Evolutionary conservation across 2,113 vertebrate genomes (phyloP).

Genomic region (Aythya baeri): DNA sequence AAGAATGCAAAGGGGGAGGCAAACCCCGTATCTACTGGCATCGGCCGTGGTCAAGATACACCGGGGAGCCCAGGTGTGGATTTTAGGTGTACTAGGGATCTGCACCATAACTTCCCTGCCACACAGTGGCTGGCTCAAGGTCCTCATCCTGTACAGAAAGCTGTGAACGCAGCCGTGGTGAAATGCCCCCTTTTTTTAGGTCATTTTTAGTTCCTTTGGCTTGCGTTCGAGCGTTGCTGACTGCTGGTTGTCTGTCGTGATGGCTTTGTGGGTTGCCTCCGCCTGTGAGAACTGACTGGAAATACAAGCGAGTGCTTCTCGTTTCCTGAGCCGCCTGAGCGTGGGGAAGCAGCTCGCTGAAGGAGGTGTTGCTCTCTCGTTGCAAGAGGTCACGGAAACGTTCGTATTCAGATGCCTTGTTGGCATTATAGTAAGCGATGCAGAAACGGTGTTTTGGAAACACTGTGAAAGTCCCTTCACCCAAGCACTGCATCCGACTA

Average conservation of each 20-base stretch:
- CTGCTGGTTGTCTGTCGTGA: not conserved
- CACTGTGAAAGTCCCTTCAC: not conserved
- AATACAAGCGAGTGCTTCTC: not conserved
- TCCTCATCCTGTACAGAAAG: not conserved
- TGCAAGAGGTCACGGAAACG: not conserved
- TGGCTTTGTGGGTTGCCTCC: constrained; percentile 32
- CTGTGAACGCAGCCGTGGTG: not conserved
- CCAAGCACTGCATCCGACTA: not conserved
- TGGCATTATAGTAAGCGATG: constrained; percentile 7
- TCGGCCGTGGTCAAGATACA: not conserved
- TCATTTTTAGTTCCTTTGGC: constrained; percentile 14
- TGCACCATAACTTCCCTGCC: not conserved
- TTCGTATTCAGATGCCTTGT: not conserved
- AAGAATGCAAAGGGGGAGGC: not conserved
- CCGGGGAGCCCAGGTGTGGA: rapidly evolving
- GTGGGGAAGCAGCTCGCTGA: not conserved
- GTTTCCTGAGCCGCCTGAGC: not conserved
- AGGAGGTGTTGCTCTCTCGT: not conserved
- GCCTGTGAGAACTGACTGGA: constrained; percentile 14
- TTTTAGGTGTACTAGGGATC: not conserved
- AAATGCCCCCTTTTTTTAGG: not conserved
- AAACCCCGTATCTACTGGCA: not conserved
- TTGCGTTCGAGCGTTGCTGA: not conserved
- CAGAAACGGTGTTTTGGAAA: constrained; percentile 43
- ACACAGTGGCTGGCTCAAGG: rapidly evolving